Percentiles rank a stretch among this genome's conserved stretches.
phyloP scores from a whole-genome alignment of 2,797 vertebrate species.

The Pterois miles region DNA sequence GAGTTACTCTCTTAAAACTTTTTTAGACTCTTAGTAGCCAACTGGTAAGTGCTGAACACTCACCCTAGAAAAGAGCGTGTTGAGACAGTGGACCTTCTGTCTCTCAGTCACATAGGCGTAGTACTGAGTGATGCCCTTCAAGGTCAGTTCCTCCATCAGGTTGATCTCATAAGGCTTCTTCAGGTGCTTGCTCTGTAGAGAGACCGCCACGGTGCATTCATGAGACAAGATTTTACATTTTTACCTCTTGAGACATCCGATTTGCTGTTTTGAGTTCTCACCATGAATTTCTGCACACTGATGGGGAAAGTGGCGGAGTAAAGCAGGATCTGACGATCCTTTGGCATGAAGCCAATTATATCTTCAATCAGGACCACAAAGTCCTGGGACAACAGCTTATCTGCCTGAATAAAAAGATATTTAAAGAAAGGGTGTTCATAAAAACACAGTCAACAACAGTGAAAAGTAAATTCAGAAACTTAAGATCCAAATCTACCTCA shows the following conservation, averaged over 20 bases:
- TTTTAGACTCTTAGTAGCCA: neutral
- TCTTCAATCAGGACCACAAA: slow-evolving; percentile 83
- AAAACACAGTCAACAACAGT: neutral
- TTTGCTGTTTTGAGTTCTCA: slow-evolving; percentile 45
- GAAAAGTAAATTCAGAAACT: neutral
- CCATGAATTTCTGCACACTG: slow-evolving; percentile 85
- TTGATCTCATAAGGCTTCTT: slow-evolving; percentile 85
- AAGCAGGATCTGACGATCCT: slow-evolving; percentile 81
- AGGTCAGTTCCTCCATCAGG: slow-evolving; percentile 84
- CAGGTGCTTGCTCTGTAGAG: slow-evolving; percentile 75
- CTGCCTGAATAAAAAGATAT: slow-evolving; percentile 66
- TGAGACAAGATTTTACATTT: neutral
- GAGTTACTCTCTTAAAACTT: neutral
- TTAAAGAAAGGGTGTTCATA: neutral
- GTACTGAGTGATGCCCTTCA: slow-evolving; percentile 85
- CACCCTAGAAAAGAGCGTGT: slow-evolving; percentile 84
- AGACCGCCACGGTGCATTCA: neutral
- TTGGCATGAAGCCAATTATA: slow-evolving; percentile 81
- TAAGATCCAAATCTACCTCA: slow-evolving; percentile 68
- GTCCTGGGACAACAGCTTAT: slow-evolving; percentile 84
- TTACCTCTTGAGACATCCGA: neutral
- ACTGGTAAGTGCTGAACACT: slow-evolving; percentile 1
- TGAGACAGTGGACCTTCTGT: slow-evolving; percentile 85
- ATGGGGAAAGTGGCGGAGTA: slow-evolving; percentile 84
- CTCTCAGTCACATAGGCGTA: slow-evolving; percentile 84